Evolutionary conservation across 1,140 invertebrate genomes (phyloP), one percentile per base, ranked within the genome.

Genomic region (Trichonephila clavata): DNA sequence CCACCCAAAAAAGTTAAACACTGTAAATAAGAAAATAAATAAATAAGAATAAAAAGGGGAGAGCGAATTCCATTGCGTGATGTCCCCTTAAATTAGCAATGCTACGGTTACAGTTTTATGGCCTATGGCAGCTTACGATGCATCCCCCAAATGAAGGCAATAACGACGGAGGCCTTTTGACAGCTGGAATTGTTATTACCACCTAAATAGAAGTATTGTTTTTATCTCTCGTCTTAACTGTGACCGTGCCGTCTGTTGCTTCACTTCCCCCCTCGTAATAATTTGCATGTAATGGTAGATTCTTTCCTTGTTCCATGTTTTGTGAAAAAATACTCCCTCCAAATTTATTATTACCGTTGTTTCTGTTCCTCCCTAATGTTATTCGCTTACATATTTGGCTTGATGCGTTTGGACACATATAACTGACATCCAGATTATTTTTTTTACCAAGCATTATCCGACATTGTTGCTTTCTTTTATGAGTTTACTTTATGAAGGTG

Each of bases 81-180:
- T 57, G 83, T 86, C 83, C 83, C n/a, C 83, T 86, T 86, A 50
- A 60, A 86, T 86, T 86, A 61, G 83, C 83, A n/a, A 13, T n/a
- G 83, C 61, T 86, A 86, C 83, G 83, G 83, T 86, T 86, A 86
- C 83, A 86, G 20, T 86, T 86, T 86, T 86, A 86, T 86, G 8
- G 83, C 50, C 57, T 61, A 7, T 57, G 50, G 83, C 83, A n/a
- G 83, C 24, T 27, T n/a, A 50, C 83, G 83, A 61, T 59, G n/a
- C 2, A 13, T 27, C 27, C 50, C 16, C 0, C 1, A 63, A 86
- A 86, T 86, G 84, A 86, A 86, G 27, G 84, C 60, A 86, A 86
- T 86, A 86, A 86, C 27, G 8, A 59, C 18, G 4, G 18, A 61
- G 59, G 60, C 84, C 20, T 86, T 86, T 86, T 86, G 84, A 86